A percentile compares a stretch with the other conserved stretches of the same genome.
Conservation (phyloP, 1,140 invertebrate species). For the Camponotus vicinus region DNA sequence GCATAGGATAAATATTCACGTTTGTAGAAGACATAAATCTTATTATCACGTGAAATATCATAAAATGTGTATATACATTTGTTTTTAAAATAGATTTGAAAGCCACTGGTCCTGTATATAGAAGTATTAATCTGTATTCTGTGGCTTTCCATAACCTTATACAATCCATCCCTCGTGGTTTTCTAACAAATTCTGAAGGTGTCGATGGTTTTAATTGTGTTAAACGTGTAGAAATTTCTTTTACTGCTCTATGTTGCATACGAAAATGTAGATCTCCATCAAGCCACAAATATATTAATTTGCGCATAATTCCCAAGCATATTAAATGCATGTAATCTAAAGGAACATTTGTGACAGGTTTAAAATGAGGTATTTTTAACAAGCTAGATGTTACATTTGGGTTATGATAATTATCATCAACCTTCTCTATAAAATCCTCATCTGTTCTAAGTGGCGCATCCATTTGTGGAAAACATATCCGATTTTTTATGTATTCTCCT, state of each 20-base stretch:
- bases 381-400: no score
- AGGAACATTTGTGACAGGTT: no score
- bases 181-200: background rate
- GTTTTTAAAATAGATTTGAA: background rate
- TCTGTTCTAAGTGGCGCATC: no score
- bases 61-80: background rate
- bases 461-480: no score
- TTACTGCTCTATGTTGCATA: background rate
- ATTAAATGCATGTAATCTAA: no score
- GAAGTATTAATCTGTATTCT: background rate
- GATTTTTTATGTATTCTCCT: background rate
- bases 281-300: no score
- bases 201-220: background rate
- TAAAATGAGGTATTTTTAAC: no score
- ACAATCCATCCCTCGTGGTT: background rate
- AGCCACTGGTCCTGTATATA: background rate
- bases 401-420: no score
- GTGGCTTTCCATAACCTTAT: background rate
- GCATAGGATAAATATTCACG: background rate
- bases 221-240: background rate
- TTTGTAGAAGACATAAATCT: background rate
- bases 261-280: background rate
- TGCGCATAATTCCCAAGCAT: no score
- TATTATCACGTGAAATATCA: background rate
- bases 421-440: no score